These are phyloP conservation scores for Dasypolia templi DNA, from an alignment of 2,888 invertebrate species.

Conservation along the genomic window DNA sequence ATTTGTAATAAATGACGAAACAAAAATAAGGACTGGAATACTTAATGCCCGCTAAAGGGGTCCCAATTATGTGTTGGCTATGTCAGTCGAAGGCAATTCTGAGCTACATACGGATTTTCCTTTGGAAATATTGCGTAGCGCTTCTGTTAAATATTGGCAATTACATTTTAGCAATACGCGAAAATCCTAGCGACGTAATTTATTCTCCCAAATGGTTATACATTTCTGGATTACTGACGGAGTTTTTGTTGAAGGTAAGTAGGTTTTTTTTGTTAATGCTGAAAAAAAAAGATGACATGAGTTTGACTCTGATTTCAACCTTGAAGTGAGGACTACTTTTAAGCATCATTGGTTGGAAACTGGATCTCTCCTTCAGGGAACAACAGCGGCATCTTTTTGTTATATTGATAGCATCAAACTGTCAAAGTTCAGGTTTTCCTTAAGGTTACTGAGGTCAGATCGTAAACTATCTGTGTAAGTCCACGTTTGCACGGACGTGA, in stretches of 20 bases:
- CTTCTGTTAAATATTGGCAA: constrained; percentile 70
- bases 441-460: background rate
- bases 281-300: constrained; percentile 18
- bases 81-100: constrained; percentile 61
- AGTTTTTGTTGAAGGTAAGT: constrained; percentile 51
- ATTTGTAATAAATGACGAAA: constrained; percentile 88
- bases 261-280: constrained; percentile 42
- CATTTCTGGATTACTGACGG: constrained; percentile 64
- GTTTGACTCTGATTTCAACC: too few relatives aligned
- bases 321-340: too few relatives aligned
- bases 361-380: background rate
- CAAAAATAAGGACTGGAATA: constrained; percentile 86
- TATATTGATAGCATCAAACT: constrained; percentile 34
- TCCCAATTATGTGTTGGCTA: constrained; percentile 68
- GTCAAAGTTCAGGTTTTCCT: constrained; percentile 46
- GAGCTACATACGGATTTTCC: constrained; percentile 62
- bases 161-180: constrained; percentile 70
- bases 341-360: too few relatives aligned
- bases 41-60: constrained; percentile 77
- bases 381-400: constrained; percentile 48
- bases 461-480: too few relatives aligned
- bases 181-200: constrained; percentile 67
- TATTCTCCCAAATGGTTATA: constrained; percentile 64
- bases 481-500: too few relatives aligned
- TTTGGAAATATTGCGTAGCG: constrained; percentile 67